Conservation (phyloP, 2,797 vertebrate species). For the Macropodus opercularis region DNA sequence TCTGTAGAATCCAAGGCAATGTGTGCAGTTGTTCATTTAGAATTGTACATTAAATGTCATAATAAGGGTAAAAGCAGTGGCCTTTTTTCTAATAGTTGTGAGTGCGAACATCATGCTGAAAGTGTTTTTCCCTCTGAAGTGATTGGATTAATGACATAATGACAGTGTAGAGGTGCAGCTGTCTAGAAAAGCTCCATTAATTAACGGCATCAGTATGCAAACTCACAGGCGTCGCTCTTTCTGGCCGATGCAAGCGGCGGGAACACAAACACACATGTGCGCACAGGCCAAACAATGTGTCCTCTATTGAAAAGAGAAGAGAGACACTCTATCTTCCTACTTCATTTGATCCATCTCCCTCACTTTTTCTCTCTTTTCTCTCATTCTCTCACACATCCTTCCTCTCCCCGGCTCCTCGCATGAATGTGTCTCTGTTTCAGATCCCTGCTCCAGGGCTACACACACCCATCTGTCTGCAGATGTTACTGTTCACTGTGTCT, state of each 20-base stretch:
- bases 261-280: conserved; percentile 64
- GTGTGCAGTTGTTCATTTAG: no score
- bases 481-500: conserved; percentile 66
- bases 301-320: conserved; percentile 78
- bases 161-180: conserved; percentile 66
- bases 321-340: conserved; percentile 80
- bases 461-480: conserved; percentile 82
- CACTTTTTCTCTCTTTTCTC: conserved; percentile 68
- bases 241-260: conserved; percentile 44
- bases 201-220: conserved; percentile 81
- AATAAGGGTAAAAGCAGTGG: no score
- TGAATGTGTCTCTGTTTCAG: conserved; percentile 83
- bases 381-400: conserved; percentile 79
- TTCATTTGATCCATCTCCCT: conserved; percentile 80
- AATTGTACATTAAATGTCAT: no score
- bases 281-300: conserved; percentile 77
- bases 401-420: conserved; percentile 72
- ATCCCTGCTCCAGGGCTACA: conserved; percentile 72
- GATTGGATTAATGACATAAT: conserved; percentile 74
- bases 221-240: conserved; percentile 65
- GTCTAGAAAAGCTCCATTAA: conserved; percentile 75
- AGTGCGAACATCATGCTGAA: conserved; percentile 35
- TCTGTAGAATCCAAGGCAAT: no score
- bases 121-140: conserved; percentile 62
- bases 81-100: no score